Base-by-base conservation (phyloP, 2,113 vertebrate genomes). In the Crotophaga sulcirostris region DNA sequence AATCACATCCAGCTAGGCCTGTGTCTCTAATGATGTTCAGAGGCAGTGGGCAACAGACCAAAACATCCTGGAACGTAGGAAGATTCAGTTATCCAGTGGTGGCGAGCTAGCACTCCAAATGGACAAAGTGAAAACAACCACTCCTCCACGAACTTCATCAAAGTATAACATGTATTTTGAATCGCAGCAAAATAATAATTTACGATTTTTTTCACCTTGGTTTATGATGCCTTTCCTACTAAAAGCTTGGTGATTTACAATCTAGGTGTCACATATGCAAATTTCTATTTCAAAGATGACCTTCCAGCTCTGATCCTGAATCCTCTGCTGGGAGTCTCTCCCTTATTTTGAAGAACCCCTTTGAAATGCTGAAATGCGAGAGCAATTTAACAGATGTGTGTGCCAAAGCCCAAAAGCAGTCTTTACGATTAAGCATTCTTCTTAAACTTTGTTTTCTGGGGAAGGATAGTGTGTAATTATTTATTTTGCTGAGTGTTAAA, bases 401-500 rank as follows among this genome's bases (percentile, higher is more conserved):
- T 73, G 42, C 31, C 82, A 74, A 81, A 91, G 15, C 52, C 80
- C 63, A 75, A 84, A 93, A 62, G 10, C 9, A 49, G 13, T 58
- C 16, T 62, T 74, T 62, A 36, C 11, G 3, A 6, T 52, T 94
- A 76, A 73, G 67, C 14, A 38, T 89, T 85, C 49, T 38, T 75
- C 62, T 72, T 85, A 51, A 78, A 75, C 21, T 86, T 79, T 38
- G 24, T 31, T 87, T 76, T 90, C 44, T 52, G 49, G 60, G 24
- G 38, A 84, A 58, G 11, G 6, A 19, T 36, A 63, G 10, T 13
- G 11, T 10, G 9, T 47, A 87, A 47, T 72, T 72, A 56, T 23
- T 89, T 89, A 10, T 52, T 91, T 92, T 79, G 29, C 49, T 77
- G 74, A 75, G 25, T 93, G 45, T 93, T 89, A 93, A 95, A 93